These are phyloP conservation scores for Mixornis gularis DNA, from an alignment of 2,113 vertebrate species.

Conservation along the genomic window DNA sequence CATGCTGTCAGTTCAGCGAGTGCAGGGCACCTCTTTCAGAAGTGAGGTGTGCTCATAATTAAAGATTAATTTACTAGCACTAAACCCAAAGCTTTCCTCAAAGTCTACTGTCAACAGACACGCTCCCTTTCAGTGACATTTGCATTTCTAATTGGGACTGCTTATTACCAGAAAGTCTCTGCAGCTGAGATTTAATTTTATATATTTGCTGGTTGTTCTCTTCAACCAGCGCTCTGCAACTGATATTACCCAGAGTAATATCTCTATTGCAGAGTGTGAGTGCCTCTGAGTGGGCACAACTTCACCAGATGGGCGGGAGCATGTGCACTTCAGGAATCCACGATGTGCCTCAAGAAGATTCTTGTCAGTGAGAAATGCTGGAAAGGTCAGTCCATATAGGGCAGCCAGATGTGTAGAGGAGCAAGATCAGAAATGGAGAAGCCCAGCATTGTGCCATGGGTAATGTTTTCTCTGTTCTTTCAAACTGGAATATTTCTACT, in stretches of 20 bases:
- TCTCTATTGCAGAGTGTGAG: not conserved
- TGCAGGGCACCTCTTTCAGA: not conserved
- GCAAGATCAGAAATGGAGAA: not conserved
- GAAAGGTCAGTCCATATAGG: not conserved
- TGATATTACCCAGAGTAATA: not conserved
- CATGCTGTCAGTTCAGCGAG: not conserved
- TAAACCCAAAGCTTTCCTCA: constrained; percentile 35
- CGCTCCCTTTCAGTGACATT: constrained; percentile 34
- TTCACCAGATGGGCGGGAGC: not conserved
- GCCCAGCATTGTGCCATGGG: not conserved
- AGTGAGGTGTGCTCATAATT: constrained; percentile 16
- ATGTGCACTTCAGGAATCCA: not conserved
- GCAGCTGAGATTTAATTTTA: constrained; percentile 36
- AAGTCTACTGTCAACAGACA: constrained; percentile 53
- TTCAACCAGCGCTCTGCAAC: not conserved
- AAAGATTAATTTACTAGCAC: constrained; percentile 44
- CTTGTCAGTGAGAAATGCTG: not conserved
- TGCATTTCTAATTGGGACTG: constrained; percentile 47
- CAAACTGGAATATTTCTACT: not conserved
- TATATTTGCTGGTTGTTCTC: not conserved
- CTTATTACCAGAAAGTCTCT: constrained; percentile 24
- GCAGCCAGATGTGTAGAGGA: not conserved
- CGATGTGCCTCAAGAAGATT: not conserved
- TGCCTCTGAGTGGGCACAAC: not conserved
- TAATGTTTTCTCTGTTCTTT: not conserved